Evolutionary conservation across 23 tunicate species (phyloP), one percentile per base, ranked within the genome.

Genomic region (Phallusia fumigata): DNA sequence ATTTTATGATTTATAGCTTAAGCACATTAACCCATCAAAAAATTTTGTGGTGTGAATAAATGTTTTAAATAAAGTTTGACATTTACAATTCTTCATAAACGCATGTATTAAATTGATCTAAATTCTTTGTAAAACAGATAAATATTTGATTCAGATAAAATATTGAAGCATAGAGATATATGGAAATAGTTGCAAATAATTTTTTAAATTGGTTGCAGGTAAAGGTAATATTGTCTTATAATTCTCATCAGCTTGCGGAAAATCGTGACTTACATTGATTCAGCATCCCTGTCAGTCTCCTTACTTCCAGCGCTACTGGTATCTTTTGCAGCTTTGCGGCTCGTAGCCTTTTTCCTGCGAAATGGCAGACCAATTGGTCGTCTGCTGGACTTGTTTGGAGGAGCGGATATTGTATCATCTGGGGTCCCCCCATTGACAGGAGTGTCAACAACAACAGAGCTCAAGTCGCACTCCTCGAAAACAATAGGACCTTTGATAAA

Each of bases 391-490:
- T 40, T 75, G 26, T 65, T 34, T 22, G 83, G 79, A 40, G 80
- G 80, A 30, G 72, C 72, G 0, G 69, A 76, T 40, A 35, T 32
- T 15, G 47, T 36, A 0, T 81, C 79, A 24, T 76, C 86, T 16
- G 40, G 36, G 16, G 40, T 36, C 0, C 52, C 76, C 13, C 75
- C 28, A 33, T 32, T 79, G 28, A 40, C 33, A 0, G 84, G 87
- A n/a, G 36, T 64, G 24, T 82, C 26, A 21, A 73, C 75, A 36
- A 79, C 44, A 0, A 90, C 76, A 2, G 97, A 53, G 8, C 75
- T 45, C 30, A 76, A 58, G 45, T 82, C 87, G 0, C 88, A 93
- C 65, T 88, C 93, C 36, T 93, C 97, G 52, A 93, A 93, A 16
- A 79, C 50, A 35, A 93, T 84, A 6, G 88, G 82, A 0, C 75